phyloP scores from a whole-genome alignment of 1,140 invertebrate species.

The Pteromalus puparum region DNA sequence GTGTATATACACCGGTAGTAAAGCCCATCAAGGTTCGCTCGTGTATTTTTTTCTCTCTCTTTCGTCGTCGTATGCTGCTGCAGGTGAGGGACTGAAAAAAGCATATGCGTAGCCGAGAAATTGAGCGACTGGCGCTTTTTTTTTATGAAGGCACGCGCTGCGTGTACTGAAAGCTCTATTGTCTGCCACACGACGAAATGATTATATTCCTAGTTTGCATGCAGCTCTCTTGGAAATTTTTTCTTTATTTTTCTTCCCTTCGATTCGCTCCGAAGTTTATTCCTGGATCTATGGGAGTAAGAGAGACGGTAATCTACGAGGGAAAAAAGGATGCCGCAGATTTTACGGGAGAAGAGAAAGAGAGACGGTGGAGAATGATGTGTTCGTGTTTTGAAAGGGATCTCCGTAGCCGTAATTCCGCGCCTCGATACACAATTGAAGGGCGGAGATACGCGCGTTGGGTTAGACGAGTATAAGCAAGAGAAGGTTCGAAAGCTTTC shows the following conservation, averaged over 20 bases:
- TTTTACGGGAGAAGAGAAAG: no score
- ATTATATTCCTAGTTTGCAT: conserved; percentile 1
- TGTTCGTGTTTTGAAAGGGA: conserved; percentile 9
- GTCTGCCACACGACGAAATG: neutral
- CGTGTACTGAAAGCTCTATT: neutral
- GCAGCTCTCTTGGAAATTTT: neutral
- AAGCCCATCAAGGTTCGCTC: conserved; percentile 8
- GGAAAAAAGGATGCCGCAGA: neutral
- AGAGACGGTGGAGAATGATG: neutral
- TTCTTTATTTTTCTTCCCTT: neutral
- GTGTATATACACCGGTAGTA: neutral
- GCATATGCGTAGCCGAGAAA: neutral
- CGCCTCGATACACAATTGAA: conserved; percentile 15
- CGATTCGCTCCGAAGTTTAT: neutral
- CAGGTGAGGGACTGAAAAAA: neutral
- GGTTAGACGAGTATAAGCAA: neutral
- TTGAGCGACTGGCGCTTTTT: neutral
- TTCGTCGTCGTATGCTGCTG: neutral
- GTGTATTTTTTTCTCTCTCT: neutral
- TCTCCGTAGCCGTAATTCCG: neutral
- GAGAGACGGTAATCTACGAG: neutral
- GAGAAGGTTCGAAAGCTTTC: neutral
- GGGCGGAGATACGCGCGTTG: neutral
- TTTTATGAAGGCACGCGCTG: neutral
- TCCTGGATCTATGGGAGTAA: no score